phyloP scores from a whole-genome alignment of 2,888 invertebrate species.

The Apotomis betuletana region DNA sequence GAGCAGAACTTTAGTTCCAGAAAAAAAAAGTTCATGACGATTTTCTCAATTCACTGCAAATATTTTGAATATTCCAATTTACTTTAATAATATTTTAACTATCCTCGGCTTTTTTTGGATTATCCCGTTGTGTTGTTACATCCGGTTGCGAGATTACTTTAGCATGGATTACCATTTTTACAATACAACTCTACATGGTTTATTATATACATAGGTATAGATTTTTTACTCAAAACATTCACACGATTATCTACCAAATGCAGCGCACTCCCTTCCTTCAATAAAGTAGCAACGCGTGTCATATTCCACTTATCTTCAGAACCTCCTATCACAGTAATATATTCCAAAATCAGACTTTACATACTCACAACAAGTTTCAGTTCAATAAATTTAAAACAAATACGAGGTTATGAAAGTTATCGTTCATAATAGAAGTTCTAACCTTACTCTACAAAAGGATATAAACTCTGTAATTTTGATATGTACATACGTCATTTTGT shows the following conservation, averaged over 20 bases:
- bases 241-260: conserved; percentile 24
- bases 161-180: conserved; percentile 7
- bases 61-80: no score
- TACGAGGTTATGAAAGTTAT: background rate
- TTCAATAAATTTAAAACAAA: background rate
- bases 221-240: conserved; percentile 31
- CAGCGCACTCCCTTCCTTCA: conserved; percentile 15
- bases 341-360: conserved; percentile 1
- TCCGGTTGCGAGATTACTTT: background rate
- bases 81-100: no score
- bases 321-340: background rate
- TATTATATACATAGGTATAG: background rate
- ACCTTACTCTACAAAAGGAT: background rate
- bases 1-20: no score
- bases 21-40: no score
- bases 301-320: background rate
- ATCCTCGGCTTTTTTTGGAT: no score
- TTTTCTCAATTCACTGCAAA: no score
- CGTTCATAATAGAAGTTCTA: background rate
- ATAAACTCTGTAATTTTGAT: background rate
- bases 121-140: background rate
- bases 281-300: conserved; percentile 14
- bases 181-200: background rate
- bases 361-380: background rate
- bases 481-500: background rate